Conservation (phyloP, 2,888 invertebrate species). For the Odontomyia ornata region DNA sequence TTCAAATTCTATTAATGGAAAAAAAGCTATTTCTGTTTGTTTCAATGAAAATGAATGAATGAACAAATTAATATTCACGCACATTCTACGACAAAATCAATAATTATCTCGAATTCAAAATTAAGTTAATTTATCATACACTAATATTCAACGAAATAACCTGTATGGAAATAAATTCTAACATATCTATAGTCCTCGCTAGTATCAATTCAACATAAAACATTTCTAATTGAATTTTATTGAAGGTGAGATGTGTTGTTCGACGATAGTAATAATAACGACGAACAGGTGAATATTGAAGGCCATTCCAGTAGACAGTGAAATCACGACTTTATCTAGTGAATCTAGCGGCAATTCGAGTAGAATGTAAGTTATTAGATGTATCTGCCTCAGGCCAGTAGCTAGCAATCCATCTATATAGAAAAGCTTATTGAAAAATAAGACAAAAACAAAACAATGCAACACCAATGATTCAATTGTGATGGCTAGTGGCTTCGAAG, state of each 20-base stretch:
- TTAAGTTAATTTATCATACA: too few species aligned
- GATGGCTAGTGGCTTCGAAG: background rate
- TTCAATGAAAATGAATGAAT: too few species aligned
- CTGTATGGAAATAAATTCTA: too few species aligned
- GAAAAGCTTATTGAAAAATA: too few species aligned
- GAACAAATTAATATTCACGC: too few species aligned
- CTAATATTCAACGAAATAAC: too few species aligned
- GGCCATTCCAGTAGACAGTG: background rate
- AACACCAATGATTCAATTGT: background rate
- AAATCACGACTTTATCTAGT: conserved; percentile 24
- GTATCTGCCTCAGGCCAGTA: background rate
- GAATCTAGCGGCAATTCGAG: background rate
- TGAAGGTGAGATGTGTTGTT: conserved; percentile 15
- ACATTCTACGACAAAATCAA: too few species aligned
- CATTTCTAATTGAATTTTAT: conserved; percentile 19
- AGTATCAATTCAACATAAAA: background rate
- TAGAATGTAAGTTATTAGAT: background rate
- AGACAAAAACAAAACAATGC: background rate
- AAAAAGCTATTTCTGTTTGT: too few species aligned
- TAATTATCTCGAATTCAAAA: too few species aligned
- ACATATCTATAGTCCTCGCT: too few species aligned
- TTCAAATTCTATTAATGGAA: too few species aligned
- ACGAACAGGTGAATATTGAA: conserved; percentile 12
- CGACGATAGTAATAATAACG: too few species aligned
- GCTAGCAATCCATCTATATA: background rate